Base-by-base conservation (phyloP, 2,888 invertebrate species). In the Neelides folsomi region DNA sequence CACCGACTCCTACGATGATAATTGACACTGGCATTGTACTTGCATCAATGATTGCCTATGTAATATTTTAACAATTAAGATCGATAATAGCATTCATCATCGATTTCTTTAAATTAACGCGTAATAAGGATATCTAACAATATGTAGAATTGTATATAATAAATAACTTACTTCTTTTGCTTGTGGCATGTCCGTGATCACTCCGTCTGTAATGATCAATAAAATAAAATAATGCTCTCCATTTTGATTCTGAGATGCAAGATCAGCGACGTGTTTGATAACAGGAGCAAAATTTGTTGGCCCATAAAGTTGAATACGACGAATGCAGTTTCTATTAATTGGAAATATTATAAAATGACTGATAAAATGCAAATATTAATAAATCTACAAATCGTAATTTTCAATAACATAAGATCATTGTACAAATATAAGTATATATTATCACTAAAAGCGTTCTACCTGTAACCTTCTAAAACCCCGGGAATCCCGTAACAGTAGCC, bases 1-100 rank as follows among this genome's bases (percentile, higher is more conserved):
- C 69, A 20, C 76, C 77, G 37, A 77, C 74, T 37, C 77, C 77
- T 39, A 79, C 72, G 53, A 79, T 79, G 53, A 79, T 79, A 49
- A 79, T 76, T 1, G 78, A 78, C 66, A 79, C 68, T 0, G 79
- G 78, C 20, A 77, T 67, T n/a, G 62, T 62, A 7, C 77, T 74
- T 4, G 78, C 77, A 68, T 74, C 64, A 16, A 71, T 68, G 35
- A 73, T 65, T 56, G 75, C 74, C 74, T 58, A 18, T 1, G 27
- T 57, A 60, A 60, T 59, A 69, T 68, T 49, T 66, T 55, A 39
- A 41, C 8, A 16, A 37, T 18, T 16, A 39, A 8, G 13, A 49
- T 49, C 20, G 40, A 13, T 9, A n/a, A 27, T 20, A 49, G 15
- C 8, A 38, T 16, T 47, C 8, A 46, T 9, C 9, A 41, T 44